Percentiles rank a stretch among this genome's conserved stretches.
These are phyloP conservation scores for Caenorhabditis macrosperma DNA, from an alignment of 2,888 invertebrate genomes.

Conservation along the genomic window DNA sequence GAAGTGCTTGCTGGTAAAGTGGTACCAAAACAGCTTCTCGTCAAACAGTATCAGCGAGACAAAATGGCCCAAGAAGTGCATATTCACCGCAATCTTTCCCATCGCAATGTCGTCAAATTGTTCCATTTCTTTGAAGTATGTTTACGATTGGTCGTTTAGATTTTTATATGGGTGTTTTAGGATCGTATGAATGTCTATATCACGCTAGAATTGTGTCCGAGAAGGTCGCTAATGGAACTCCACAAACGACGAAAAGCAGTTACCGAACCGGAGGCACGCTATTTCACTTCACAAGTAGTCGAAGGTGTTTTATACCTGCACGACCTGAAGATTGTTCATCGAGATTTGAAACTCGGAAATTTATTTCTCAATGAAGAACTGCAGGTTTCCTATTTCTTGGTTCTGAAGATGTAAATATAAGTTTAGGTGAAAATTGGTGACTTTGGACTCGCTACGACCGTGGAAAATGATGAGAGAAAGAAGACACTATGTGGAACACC, in stretches of 20 bases:
- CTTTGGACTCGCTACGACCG: constrained; percentile 96
- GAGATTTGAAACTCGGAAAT: constrained; percentile 98
- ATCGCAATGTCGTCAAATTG: constrained; percentile 94
- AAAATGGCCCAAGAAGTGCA: constrained; percentile 91
- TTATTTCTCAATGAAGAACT: constrained; percentile 94
- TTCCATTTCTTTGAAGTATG: constrained; percentile 90
- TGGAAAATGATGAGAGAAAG: constrained; percentile 90
- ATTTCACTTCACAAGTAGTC: constrained; percentile 91
- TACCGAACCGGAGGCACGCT: constrained; percentile 97
- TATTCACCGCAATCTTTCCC: constrained; percentile 91
- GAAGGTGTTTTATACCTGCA: constrained; percentile 95
- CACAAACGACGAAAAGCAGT: constrained; percentile 95
- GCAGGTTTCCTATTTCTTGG: constrained; percentile 20
- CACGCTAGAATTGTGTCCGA: constrained; percentile 93
- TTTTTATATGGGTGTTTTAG: constrained; percentile 53
- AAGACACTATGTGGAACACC: constrained; percentile 98
- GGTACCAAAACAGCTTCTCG: constrained; percentile 93
- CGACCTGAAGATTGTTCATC: constrained; percentile 92
- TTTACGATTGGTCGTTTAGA: neutral
- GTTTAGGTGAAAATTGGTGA: constrained; percentile 91
- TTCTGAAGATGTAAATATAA: neutral
- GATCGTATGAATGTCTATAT: constrained; percentile 91
- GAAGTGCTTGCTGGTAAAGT: constrained; percentile 94
- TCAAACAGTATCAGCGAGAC: constrained; percentile 94
- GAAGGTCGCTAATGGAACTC: constrained; percentile 97